Percentiles rank a stretch among this genome's conserved stretches.
Evolutionary conservation across 1,140 invertebrate genomes (phyloP).

Genomic region (Dendroctonus valens): DNA sequence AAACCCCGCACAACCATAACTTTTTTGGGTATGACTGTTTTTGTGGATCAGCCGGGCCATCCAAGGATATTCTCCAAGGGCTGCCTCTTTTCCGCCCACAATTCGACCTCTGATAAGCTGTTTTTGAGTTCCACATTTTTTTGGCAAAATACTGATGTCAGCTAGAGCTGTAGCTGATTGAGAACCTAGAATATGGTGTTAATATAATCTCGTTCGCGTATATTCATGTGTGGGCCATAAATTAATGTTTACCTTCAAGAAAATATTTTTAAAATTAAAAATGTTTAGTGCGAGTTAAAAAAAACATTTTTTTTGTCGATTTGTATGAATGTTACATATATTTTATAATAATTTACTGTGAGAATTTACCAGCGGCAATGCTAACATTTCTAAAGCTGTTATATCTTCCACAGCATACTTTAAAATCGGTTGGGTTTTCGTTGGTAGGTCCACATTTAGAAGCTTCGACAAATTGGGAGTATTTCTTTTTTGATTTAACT

Average conservation of each 20-base stretch:
- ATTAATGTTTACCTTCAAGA: too few relatives aligned
- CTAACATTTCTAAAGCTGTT: slow-evolving; percentile 25
- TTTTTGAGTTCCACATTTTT: slow-evolving; percentile 42
- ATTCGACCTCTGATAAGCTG: slow-evolving; percentile 38
- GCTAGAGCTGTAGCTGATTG: not conserved
- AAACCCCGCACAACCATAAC: slow-evolving; percentile 54
- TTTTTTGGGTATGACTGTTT: slow-evolving; percentile 31
- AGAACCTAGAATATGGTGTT: too few relatives aligned
- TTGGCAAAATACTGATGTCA: slow-evolving; percentile 33
- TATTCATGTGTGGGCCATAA: too few relatives aligned
- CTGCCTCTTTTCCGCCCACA: slow-evolving; percentile 47
- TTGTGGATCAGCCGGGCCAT: slow-evolving; percentile 44
- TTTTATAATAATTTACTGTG: not conserved
- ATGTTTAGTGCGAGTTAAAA: too few relatives aligned
- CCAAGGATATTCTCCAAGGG: slow-evolving; percentile 58
- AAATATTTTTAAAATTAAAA: too few relatives aligned
- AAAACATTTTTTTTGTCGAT: too few relatives aligned
- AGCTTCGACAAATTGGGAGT: slow-evolving; percentile 34
- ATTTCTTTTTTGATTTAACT: slow-evolving; percentile 23
- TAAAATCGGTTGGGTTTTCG: slow-evolving; percentile 32
- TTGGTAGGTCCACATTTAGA: slow-evolving; percentile 41
- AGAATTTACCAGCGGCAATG: slow-evolving; percentile 12
- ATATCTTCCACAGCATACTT: slow-evolving; percentile 43
- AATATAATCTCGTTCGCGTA: too few relatives aligned
- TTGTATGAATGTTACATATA: not conserved